A percentile compares a stretch with the other conserved stretches of the same genome.
Conservation (phyloP, 1,140 invertebrate species). For the Heliconius eleuchia region DNA sequence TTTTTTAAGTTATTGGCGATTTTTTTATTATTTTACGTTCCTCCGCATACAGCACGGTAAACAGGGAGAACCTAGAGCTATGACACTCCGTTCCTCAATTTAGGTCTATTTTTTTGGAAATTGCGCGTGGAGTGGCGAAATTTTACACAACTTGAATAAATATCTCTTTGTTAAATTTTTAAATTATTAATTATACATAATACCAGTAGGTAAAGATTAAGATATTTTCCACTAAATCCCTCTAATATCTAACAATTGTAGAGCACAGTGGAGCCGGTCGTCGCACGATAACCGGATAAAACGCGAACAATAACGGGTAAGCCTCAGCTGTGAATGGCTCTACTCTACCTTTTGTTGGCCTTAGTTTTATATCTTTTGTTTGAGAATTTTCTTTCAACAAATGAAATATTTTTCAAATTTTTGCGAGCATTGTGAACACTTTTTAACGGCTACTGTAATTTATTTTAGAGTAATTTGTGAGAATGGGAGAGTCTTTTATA, state of each 20-base stretch:
- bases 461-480: no score
- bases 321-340: slow-evolving; percentile 28
- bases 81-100: no score
- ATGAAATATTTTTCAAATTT: neutral
- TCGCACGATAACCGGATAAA: slow-evolving; percentile 39
- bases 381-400: neutral
- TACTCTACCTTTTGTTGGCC: slow-evolving; percentile 25
- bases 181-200: neutral
- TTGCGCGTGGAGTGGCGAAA: no score
- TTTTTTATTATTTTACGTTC: no score
- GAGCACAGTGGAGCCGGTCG: slow-evolving; percentile 27
- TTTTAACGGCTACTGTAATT: neutral
- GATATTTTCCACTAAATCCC: neutral
- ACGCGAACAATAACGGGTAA: slow-evolving; percentile 33
- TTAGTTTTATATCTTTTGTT: slow-evolving; percentile 18
- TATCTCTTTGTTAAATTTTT: no score
- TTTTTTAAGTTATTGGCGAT: no score
- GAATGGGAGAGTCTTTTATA: no score
- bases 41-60: no score
- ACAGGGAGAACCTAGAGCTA: no score
- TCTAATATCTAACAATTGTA: slow-evolving; percentile 15
- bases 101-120: no score
- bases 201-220: neutral
- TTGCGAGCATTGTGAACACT: neutral
- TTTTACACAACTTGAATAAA: no score